phyloP scores from a whole-genome alignment of 2,113 vertebrate species.

The Rhombomys opimus region DNA sequence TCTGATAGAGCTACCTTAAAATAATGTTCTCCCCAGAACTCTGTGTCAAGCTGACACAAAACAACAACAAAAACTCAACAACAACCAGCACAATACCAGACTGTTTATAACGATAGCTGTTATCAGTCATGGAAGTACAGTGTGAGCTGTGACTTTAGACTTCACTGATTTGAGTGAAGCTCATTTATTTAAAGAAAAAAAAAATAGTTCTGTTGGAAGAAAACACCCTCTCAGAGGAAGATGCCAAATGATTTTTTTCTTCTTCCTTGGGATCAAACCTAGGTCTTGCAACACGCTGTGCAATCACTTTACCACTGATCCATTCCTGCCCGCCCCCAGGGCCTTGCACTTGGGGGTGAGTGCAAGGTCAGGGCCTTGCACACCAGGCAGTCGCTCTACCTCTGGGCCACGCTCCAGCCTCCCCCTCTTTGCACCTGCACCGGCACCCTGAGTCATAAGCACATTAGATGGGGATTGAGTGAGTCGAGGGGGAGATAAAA shows the following conservation, averaged over 20 bases:
- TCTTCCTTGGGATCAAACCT: background rate
- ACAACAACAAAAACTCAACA: background rate
- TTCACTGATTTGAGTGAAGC: background rate
- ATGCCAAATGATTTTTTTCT: background rate
- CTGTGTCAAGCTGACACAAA: background rate
- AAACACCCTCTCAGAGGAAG: background rate
- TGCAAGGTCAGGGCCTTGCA: too few relatives aligned
- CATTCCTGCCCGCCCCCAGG: background rate
- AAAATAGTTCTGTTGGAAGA: background rate
- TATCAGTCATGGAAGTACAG: background rate
- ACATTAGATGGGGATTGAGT: background rate
- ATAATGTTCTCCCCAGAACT: background rate
- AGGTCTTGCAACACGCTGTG: too few relatives aligned
- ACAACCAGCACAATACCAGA: background rate
- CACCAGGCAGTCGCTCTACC: too few relatives aligned
- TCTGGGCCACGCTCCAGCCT: too few relatives aligned
- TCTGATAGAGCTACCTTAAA: background rate
- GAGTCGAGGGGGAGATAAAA: background rate
- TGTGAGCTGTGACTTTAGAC: background rate
- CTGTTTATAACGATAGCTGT: background rate
- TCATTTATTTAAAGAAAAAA: constrained; percentile 52
- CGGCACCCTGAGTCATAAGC: background rate
- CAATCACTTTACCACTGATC: background rate
- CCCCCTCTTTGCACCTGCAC: background rate
- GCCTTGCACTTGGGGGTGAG: too few relatives aligned